phyloP scores from a whole-genome alignment of 2,797 vertebrate genomes.

The Dendrocincla tyrannina region DNA sequence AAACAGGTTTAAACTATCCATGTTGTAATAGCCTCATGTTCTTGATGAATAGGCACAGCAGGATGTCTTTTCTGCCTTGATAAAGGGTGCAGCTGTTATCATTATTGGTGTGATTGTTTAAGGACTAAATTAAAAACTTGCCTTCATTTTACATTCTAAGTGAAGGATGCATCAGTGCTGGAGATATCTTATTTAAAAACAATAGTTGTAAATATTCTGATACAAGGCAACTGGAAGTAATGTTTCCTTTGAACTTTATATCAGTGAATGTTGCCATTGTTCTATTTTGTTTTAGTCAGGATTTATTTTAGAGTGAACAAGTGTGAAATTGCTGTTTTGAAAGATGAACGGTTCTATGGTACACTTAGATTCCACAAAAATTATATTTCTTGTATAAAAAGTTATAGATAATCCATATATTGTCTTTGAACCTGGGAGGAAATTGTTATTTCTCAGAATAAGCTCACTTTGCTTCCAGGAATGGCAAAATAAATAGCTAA shows the following conservation, averaged over 20 bases:
- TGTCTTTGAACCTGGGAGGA: not conserved
- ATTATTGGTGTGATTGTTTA: slow-evolving; percentile 10
- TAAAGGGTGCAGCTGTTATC: slow-evolving; percentile 17
- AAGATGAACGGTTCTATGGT: not conserved
- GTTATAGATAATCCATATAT: not conserved
- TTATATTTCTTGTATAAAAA: not conserved
- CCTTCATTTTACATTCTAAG: not conserved
- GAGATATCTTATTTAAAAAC: not conserved
- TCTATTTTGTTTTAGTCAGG: not conserved
- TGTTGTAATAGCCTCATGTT: not conserved
- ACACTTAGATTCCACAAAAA: not conserved
- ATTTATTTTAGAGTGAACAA: not conserved
- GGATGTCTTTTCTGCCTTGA: slow-evolving; percentile 10
- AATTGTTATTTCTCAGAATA: not conserved
- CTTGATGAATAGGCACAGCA: slow-evolving; percentile 15
- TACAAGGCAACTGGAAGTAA: not conserved
- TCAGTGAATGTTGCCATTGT: not conserved
- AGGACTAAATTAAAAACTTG: slow-evolving; percentile 3
- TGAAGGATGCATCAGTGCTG: not conserved
- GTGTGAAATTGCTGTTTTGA: not conserved
- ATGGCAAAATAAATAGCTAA: not conserved
- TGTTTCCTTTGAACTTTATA: not conserved
- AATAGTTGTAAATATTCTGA: not conserved
- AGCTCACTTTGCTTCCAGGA: not conserved
- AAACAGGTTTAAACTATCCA: not conserved